These are phyloP conservation scores for Melipona quadrifasciata DNA, from an alignment of 1,140 invertebrate species.

Conservation along the genomic window DNA sequence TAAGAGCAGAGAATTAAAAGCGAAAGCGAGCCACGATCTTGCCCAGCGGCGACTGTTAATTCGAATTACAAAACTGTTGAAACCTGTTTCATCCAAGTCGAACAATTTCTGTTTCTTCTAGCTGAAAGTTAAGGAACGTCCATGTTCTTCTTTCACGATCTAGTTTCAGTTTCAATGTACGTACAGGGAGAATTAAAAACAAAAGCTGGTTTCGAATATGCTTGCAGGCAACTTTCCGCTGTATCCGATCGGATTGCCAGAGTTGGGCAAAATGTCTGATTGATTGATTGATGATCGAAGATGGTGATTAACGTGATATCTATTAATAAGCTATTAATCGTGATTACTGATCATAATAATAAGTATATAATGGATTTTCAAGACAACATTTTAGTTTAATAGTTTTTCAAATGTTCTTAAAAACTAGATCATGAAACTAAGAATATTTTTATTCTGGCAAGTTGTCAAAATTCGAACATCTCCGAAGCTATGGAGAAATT, in stretches of 20 bases:
- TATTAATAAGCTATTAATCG: no score
- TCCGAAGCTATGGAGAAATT: no score
- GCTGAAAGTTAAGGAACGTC: not conserved
- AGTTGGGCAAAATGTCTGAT: no score
- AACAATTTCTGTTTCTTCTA: not conserved
- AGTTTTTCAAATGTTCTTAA: no score
- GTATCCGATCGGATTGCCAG: constrained; percentile 14
- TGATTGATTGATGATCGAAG: no score
- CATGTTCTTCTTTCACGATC: not conserved
- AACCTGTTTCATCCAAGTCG: not conserved
- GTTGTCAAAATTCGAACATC: no score
- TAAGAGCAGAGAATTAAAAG: not conserved
- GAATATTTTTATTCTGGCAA: no score
- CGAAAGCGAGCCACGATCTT: not conserved
- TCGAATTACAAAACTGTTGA: not conserved
- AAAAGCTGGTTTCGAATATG: not conserved
- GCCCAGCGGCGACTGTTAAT: not conserved
- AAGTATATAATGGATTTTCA: no score
- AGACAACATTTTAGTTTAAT: no score
- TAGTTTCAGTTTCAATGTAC: not conserved
- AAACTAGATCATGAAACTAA: no score
- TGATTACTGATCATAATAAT: no score
- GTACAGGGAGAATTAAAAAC: constrained; percentile 3
- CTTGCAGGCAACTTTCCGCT: not conserved
- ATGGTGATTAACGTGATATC: no score